Percentiles rank a stretch among this genome's conserved stretches.
These are phyloP conservation scores for Typhlichthys eigenmanni DNA, from an alignment of 2,797 vertebrate genomes.

Conservation along the genomic window DNA sequence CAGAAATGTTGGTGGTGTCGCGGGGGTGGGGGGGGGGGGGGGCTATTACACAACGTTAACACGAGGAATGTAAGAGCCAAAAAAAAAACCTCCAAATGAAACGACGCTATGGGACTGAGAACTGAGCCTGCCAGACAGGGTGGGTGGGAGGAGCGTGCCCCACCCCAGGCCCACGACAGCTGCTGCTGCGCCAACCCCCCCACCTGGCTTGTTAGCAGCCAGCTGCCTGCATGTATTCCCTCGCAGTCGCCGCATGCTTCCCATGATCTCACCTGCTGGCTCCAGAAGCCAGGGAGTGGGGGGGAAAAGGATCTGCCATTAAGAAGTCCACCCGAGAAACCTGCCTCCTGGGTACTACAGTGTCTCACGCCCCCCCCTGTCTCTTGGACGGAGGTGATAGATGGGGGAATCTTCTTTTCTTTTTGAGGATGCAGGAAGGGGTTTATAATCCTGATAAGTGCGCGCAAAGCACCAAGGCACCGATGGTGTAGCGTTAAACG, in stretches of 20 bases:
- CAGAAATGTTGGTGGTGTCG: too few species aligned
- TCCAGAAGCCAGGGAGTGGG: constrained; percentile 19
- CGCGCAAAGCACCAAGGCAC: constrained; percentile 3
- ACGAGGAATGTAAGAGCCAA: not conserved
- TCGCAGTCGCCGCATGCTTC: constrained; percentile 51
- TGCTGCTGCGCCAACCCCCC: constrained; percentile 56
- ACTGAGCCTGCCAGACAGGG: constrained; percentile 15
- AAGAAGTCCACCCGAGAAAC: constrained; percentile 46
- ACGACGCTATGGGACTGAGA: constrained; percentile 10
- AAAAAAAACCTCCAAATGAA: not conserved
- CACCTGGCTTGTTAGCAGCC: constrained; percentile 59
- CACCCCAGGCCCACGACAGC: constrained; percentile 22
- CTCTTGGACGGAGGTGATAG: constrained; percentile 13
- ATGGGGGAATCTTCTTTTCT: constrained; percentile 4
- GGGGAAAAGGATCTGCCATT: constrained; percentile 46
- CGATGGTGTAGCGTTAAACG: not conserved
- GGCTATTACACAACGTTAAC: too few species aligned
- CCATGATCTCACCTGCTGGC: constrained; percentile 78
- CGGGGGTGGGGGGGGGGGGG: too few species aligned
- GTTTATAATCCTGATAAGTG: not conserved
- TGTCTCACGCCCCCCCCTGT: constrained; percentile 29
- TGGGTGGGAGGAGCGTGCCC: constrained; percentile 35
- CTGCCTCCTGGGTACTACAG: constrained; percentile 26
- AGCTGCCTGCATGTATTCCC: constrained; percentile 55
- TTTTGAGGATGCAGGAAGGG: constrained; percentile 4